phyloP scores from a whole-genome alignment of 2,888 invertebrate species.

The Dyspetes luteomarginatus region DNA sequence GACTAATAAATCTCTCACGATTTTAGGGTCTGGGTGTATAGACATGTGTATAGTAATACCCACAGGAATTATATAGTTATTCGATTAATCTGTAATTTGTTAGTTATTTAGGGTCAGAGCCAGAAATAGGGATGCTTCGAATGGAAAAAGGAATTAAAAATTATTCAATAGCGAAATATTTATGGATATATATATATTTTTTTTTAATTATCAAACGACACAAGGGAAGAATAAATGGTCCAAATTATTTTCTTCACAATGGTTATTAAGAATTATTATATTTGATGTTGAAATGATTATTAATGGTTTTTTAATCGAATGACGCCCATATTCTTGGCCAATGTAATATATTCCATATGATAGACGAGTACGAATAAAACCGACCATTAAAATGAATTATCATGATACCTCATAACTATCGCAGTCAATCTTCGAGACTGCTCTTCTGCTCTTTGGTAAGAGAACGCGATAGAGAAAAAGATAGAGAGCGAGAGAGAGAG shows the following conservation, averaged over 20 bases:
- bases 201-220: too few species aligned
- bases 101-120: neutral
- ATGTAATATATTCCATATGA: neutral
- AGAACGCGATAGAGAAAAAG: too few species aligned
- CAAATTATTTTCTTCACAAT: too few species aligned
- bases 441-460: constrained; percentile 18
- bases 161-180: too few species aligned
- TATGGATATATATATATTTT: too few species aligned
- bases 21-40: neutral
- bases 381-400: constrained; percentile 52
- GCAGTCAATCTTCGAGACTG: constrained; percentile 45
- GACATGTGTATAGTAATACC: neutral
- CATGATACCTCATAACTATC: constrained; percentile 38
- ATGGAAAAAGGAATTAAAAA: too few species aligned
- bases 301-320: neutral
- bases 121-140: neutral
- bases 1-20: constrained; percentile 26
- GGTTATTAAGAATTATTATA: too few species aligned
- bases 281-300: neutral
- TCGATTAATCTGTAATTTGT: constrained; percentile 4
- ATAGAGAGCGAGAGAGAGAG: constrained; percentile 8
- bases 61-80: neutral
- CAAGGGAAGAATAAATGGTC: too few species aligned
- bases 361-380: constrained; percentile 8
- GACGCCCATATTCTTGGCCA: neutral